phyloP scores from a whole-genome alignment of 2,797 vertebrate genomes.

The Leptoclinus maculatus region DNA sequence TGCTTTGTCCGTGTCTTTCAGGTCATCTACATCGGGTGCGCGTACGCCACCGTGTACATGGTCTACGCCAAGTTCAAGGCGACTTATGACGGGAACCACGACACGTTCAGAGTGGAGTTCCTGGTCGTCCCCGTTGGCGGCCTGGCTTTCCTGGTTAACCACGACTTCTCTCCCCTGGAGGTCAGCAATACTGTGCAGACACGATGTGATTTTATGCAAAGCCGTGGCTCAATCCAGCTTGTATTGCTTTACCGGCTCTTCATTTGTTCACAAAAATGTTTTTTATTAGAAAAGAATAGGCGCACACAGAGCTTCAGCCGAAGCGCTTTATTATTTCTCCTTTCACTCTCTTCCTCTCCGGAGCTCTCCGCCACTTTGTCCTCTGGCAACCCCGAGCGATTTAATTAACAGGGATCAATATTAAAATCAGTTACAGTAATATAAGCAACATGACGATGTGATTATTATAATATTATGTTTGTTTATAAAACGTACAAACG shows the following conservation, averaged over 20 bases:
- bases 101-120: constrained; percentile 97
- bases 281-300: neutral
- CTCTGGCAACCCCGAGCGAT: neutral
- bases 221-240: too few relatives aligned
- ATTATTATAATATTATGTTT: neutral
- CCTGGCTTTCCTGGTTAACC: constrained; percentile 95
- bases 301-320: neutral
- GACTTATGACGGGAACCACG: constrained; percentile 97
- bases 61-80: constrained; percentile 98
- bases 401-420: neutral
- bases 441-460: neutral
- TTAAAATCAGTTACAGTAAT: neutral
- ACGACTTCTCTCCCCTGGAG: constrained; percentile 97
- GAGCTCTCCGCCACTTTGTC: neutral
- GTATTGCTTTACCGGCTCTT: too few relatives aligned
- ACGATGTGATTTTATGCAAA: neutral
- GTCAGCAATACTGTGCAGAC: constrained; percentile 74
- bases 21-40: constrained; percentile 95
- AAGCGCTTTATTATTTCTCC: neutral
- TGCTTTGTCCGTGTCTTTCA: constrained; percentile 59
- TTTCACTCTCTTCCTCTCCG: neutral
- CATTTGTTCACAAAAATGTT: too few relatives aligned
- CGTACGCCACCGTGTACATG: constrained; percentile 95
- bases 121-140: constrained; percentile 96
- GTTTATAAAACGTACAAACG: neutral